Evolutionary conservation across 1,140 invertebrate species (phyloP).

Genomic region (Proctacanthus coquilletti): DNA sequence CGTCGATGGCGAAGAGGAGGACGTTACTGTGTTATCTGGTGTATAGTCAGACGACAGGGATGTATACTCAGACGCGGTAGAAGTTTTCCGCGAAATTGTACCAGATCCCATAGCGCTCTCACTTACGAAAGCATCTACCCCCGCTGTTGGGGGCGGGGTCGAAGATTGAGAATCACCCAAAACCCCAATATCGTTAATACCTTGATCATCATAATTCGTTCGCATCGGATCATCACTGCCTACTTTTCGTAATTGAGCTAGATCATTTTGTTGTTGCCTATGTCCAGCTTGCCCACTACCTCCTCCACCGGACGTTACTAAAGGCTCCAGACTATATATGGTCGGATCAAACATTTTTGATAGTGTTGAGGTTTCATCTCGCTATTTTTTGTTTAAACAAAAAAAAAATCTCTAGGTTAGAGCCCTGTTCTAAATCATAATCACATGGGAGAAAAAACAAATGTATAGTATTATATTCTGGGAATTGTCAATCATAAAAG

Average conservation of each 20-base stretch:
- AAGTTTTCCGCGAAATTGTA: slow-evolving; percentile 35
- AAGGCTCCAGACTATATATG: slow-evolving; percentile 15
- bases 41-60: slow-evolving; percentile 33
- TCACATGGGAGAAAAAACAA: too few relatives aligned
- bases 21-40: slow-evolving; percentile 33
- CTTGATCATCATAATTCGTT: slow-evolving; percentile 1
- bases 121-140: too few relatives aligned
- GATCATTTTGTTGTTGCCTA: slow-evolving; percentile 1
- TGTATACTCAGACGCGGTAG: slow-evolving; percentile 32
- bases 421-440: slow-evolving; percentile 54
- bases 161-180: background rate
- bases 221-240: slow-evolving; percentile 1
- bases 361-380: slow-evolving; percentile 31
- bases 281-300: background rate
- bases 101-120: slow-evolving; percentile 34
- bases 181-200: background rate
- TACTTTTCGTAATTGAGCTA: slow-evolving; percentile 4
- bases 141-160: slow-evolving; percentile 1
- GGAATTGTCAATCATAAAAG: too few relatives aligned
- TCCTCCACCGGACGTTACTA: slow-evolving; percentile 1
- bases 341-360: slow-evolving; percentile 28
- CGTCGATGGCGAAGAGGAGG: slow-evolving; percentile 7
- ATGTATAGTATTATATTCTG: too few relatives aligned
- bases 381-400: slow-evolving; percentile 15
- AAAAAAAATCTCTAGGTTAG: slow-evolving; percentile 47